These are phyloP conservation scores for Luidia sarsii DNA, from an alignment of 53 echinoderm and acorn worm species.

Conservation along the genomic window DNA sequence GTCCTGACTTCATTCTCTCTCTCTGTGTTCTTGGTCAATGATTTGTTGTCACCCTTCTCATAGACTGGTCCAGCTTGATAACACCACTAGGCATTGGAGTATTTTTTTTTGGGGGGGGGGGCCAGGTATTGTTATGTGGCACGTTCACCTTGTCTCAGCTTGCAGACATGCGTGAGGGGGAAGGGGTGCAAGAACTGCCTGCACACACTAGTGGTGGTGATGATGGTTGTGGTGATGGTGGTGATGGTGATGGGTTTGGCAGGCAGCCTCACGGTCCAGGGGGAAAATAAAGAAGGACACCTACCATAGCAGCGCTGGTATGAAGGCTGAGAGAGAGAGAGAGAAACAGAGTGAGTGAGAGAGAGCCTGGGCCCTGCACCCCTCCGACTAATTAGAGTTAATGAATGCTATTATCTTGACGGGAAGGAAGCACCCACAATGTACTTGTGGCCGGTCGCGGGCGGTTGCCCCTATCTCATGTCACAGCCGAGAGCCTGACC, in stretches of 20 bases:
- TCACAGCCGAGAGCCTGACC: conserved; percentile 43
- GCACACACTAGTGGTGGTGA: neutral
- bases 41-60: neutral
- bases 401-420: conserved; percentile 51
- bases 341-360: no score
- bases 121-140: conserved; percentile 33
- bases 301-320: no score
- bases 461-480: conserved; percentile 33
- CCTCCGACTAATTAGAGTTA: conserved; percentile 39
- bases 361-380: no score
- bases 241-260: neutral
- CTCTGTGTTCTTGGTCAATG: neutral
- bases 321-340: no score
- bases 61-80: no score
- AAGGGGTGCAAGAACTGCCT: neutral
- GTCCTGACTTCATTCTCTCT: neutral
- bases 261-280: no score
- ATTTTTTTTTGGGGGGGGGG: no score
- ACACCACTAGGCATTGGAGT: conserved; percentile 30
- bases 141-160: conserved; percentile 36
- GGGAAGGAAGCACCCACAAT: conserved; percentile 35
- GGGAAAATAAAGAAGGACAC: no score
- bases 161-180: conserved; percentile 6
- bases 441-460: conserved; percentile 45
- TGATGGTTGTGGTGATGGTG: neutral